Evolutionary conservation across 1,140 invertebrate species (phyloP).

Genomic region (Sinonovacula constricta): DNA sequence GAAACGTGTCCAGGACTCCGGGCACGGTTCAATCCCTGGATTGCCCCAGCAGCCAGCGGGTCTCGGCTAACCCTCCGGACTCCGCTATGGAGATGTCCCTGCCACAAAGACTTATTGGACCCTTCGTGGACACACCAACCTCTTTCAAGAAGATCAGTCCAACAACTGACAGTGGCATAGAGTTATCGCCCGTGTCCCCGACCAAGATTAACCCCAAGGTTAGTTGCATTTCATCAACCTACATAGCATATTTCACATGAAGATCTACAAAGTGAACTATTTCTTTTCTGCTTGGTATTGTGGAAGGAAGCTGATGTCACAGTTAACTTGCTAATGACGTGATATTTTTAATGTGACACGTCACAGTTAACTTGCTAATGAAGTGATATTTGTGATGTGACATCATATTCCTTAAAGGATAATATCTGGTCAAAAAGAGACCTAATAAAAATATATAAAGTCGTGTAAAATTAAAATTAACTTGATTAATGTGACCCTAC

Average conservation of each 20-base stretch:
- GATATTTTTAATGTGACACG: neutral
- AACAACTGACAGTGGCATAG: conserved; percentile 34
- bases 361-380: neutral
- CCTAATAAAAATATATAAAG: too few species aligned
- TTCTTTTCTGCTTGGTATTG: too few species aligned
- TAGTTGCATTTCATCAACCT: neutral
- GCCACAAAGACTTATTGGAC: neutral
- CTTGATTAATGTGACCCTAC: too few species aligned
- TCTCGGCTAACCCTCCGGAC: neutral
- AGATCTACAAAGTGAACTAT: too few species aligned
- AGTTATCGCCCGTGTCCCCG: conserved; percentile 33
- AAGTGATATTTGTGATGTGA: neutral
- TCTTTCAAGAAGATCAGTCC: conserved; percentile 24
- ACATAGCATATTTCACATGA: neutral
- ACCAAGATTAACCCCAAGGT: conserved; percentile 45
- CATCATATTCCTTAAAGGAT: neutral
- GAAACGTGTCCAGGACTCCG: neutral
- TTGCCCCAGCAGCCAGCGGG: neutral
- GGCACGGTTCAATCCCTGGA: neutral
- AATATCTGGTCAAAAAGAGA: too few species aligned
- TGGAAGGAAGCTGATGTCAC: too few species aligned
- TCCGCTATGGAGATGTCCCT: neutral
- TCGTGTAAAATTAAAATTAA: too few species aligned
- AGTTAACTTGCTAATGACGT: neutral
- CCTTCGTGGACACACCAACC: conserved; percentile 2